phyloP scores from a whole-genome alignment of 92 coral and sea anemone genomes.

The Porites cylindrica region DNA sequence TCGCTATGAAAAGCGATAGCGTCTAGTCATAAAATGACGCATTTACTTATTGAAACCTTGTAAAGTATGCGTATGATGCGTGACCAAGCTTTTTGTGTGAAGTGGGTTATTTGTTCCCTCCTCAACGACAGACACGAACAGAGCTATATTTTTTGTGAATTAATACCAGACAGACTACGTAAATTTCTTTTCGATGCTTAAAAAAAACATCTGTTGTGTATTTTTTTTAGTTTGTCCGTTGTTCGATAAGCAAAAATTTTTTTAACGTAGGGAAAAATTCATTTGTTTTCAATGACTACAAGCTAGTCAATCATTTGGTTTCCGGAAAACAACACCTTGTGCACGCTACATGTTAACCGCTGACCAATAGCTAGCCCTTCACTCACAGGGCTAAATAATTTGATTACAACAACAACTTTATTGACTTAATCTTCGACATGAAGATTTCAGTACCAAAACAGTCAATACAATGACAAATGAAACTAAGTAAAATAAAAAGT shows the following conservation, averaged over 20 bases:
- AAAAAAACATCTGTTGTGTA: too few species aligned
- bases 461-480: too few species aligned
- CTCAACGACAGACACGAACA: conserved; percentile 40
- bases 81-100: conserved; percentile 19
- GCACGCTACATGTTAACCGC: not conserved
- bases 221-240: too few species aligned
- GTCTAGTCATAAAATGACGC: not conserved
- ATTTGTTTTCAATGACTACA: not conserved
- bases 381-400: too few species aligned
- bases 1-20: not conserved
- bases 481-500: too few species aligned
- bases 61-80: not conserved
- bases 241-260: too few species aligned
- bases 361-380: too few species aligned
- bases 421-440: too few species aligned
- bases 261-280: too few species aligned
- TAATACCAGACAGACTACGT: not conserved
- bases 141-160: not conserved
- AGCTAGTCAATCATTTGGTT: not conserved
- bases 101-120: conserved; percentile 36
- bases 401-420: too few species aligned
- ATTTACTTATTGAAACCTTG: not conserved
- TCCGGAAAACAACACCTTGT: not conserved
- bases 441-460: too few species aligned
- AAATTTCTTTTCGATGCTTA: not conserved